These are phyloP conservation scores for Labeo calbasu DNA, from an alignment of 2,797 vertebrate genomes.

Conservation along the genomic window DNA sequence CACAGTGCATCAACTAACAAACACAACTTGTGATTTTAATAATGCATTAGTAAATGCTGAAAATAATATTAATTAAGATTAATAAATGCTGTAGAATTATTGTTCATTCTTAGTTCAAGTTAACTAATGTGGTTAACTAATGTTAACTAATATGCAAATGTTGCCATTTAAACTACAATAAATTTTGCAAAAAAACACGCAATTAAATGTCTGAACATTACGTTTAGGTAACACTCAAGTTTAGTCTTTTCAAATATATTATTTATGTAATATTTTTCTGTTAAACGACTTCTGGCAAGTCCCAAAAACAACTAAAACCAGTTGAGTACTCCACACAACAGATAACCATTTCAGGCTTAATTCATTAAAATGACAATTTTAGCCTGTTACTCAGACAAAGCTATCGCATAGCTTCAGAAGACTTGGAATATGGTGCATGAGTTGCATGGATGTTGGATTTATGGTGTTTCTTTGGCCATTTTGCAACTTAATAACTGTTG, in stretches of 20 bases:
- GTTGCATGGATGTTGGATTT: not conserved
- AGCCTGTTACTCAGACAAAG: not conserved
- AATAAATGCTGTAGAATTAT: no score
- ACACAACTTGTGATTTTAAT: no score
- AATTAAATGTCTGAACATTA: not conserved
- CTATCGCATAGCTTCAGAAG: not conserved
- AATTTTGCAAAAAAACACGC: not conserved
- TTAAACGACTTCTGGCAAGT: not conserved
- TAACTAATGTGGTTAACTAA: no score
- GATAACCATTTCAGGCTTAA: not conserved
- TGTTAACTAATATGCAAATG: no score
- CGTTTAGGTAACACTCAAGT: not conserved
- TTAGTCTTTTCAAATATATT: not conserved
- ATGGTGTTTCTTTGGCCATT: not conserved
- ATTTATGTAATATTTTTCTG: not conserved
- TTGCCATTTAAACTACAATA: not conserved
- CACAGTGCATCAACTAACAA: no score
- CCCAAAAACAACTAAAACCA: not conserved
- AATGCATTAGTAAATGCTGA: no score
- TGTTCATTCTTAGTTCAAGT: no score
- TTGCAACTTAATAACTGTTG: not conserved
- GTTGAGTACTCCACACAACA: not conserved
- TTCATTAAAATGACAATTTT: not conserved
- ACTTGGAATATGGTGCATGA: not conserved
- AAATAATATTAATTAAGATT: no score